Evolutionary conservation across 2,888 invertebrate species (phyloP), one percentile per base, ranked within the genome.

Genomic region (Agonopterix arenella): DNA sequence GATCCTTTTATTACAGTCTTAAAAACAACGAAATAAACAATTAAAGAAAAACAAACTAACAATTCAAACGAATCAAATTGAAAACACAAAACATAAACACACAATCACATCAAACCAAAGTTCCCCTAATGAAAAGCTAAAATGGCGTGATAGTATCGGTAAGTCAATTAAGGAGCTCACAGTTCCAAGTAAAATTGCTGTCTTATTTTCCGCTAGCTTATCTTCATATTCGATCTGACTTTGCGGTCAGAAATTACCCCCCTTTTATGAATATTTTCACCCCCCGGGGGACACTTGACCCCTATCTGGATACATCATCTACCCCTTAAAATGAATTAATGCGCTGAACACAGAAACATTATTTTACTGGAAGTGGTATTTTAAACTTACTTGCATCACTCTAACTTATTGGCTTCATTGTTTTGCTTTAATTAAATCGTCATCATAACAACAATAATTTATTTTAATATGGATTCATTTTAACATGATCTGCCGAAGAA

Each of bases 251-350:
- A 80, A 84, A 81, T 83, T 79, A 77, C 82, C 83, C 81, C 28
- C 84, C 79, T 75, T 83, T 86, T 86, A 86, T 86, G 85, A 77
- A 84, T 82, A 84, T 85, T 85, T 76, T 73, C 70, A 85, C 86
- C 85, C 82, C 81, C 59, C 69, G 84, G 84, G 84, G 84, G 84
- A 86, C 85, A 86, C 85, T 88, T 86, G 86, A 89, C 86, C 85
- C 68, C 71, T 81, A 85, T 86, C 85, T 85, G 75, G 77, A 84
- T 69, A 84, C 86, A 86, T 86, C 88, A 88, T 88, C 85, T 82
- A 84, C 88, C 86, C 86, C 82, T 79, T 76, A 78, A 28, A 82
- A 73, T 76, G 73, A 76, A 76, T 82, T 85, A 86, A 88, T 86
- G 86, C 77, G 66, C 66, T 66, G 68, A 74, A 73, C 78, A 69